Evolutionary conservation across 2,797 vertebrate species (phyloP), one percentile per base, ranked within the genome.

Genomic region (Champsocephalus gunnari): DNA sequence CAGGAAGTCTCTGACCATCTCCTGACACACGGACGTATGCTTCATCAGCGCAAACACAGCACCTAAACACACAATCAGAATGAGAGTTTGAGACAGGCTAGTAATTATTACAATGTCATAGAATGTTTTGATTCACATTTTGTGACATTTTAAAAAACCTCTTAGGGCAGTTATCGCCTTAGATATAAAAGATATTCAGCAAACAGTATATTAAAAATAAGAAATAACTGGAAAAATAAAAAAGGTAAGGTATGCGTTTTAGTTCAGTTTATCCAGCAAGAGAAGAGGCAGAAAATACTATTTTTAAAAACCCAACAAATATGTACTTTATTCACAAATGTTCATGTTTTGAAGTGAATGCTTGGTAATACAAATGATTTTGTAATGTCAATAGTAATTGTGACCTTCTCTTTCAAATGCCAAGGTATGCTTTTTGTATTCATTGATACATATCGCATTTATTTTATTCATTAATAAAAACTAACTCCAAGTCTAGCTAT

Each of bases 1-100:
- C 71, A 94, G 79, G 12, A 94, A 76, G 45, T 94, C 92, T 67
- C 87, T 89, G 53, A 89, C 78, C 54, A 88, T 91, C 87, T 94
- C 93, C 60, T 92, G 83, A 71, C 92, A 93, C 63, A 93, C 85
- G 17, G 85, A 85, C 16, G 62, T 69, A 19, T 88, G 80, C 34
- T 86, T 63, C 86, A 93, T 83, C 60, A 94, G 57, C 3, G 85
- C 86, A 82, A 94, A 90, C 41, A 87, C 86, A 70, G 89, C 88
- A 61, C 91, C 92, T 94, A 19, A 0, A 44, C 0, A 66, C 45
- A 79, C 2, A 28, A 19, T 3, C 21, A 9, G 34, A 38, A 38
- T 38, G 34, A 38, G 34, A 9, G 48, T 8, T 3, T 19, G 45
- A 17, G 3, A 19, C 38, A 6, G 14, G 48, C 17, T 16, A n/a